These are phyloP conservation scores for Nipponia nippon DNA, from an alignment of 2,113 vertebrate genomes.

Conservation along the genomic window DNA sequence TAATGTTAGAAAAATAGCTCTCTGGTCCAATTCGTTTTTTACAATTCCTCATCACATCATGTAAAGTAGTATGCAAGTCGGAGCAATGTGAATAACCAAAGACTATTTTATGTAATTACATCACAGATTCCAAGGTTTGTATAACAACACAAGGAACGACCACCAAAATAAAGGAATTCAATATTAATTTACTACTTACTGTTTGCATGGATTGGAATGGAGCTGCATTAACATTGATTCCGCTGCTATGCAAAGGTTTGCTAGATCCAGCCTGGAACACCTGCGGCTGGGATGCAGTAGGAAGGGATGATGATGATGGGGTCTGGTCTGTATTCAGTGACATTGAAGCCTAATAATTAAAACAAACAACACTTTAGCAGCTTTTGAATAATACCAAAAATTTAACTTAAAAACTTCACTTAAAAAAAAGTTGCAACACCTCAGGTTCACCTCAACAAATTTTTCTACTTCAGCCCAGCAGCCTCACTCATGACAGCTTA, in stretches of 20 bases:
- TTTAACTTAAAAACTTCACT: not conserved
- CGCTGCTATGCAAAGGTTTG: conserved; percentile 92
- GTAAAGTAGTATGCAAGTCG: not conserved
- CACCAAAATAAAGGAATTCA: not conserved
- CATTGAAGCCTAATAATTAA: conserved; percentile 81
- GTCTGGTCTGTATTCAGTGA: conserved; percentile 89
- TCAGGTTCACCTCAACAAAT: not conserved
- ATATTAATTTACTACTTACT: conserved; percentile 72
- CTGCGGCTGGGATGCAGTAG: conserved; percentile 88
- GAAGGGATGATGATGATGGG: conserved; percentile 85
- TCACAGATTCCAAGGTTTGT: not conserved
- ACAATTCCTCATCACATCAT: not conserved
- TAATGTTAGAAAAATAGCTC: not conserved
- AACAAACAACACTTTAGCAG: conserved; percentile 6
- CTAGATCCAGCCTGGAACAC: conserved; percentile 91
- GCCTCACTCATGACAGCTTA: not conserved
- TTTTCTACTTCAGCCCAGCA: not conserved
- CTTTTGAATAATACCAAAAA: not conserved
- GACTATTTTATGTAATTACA: not conserved
- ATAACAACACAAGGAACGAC: not conserved
- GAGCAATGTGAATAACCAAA: not conserved
- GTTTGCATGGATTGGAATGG: conserved; percentile 99
- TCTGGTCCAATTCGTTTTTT: not conserved
- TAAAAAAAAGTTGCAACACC: not conserved
- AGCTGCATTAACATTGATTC: conserved; percentile 98